Evolutionary conservation across 1,140 invertebrate genomes (phyloP).

Genomic region (Pantala flavescens): DNA sequence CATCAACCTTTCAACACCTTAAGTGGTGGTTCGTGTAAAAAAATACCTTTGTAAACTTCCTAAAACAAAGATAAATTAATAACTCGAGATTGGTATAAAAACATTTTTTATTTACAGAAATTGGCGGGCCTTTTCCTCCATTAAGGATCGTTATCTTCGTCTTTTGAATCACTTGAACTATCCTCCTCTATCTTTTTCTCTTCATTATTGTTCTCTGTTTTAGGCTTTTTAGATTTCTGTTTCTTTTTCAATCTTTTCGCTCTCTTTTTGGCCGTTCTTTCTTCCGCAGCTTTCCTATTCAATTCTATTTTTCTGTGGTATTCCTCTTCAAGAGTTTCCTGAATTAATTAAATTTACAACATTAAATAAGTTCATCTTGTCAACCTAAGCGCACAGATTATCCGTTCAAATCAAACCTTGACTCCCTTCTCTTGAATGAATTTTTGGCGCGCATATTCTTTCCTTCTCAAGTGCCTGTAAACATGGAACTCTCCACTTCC

Average conservation of each 20-base stretch:
- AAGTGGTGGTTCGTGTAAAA: no score
- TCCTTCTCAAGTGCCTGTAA: slow-evolving; percentile 83
- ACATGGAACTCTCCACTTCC: slow-evolving; percentile 98
- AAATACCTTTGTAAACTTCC: no score
- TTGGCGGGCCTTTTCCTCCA: slow-evolving; percentile 12
- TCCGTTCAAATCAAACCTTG: slow-evolving; percentile 46
- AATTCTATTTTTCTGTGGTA: slow-evolving; percentile 73
- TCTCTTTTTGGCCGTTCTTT: slow-evolving; percentile 73
- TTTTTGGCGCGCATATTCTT: slow-evolving; percentile 92
- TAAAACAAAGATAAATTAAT: no score
- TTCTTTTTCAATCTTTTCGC: slow-evolving; percentile 73
- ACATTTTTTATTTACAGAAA: not conserved
- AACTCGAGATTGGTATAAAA: no score
- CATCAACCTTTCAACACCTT: no score
- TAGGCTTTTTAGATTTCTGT: slow-evolving; percentile 41
- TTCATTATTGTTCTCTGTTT: slow-evolving; percentile 30
- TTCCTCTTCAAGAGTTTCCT: slow-evolving; percentile 71
- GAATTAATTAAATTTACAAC: not conserved
- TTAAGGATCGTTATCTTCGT: slow-evolving; percentile 12
- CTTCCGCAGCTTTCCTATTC: slow-evolving; percentile 63
- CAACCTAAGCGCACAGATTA: no score
- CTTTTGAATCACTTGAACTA: not conserved
- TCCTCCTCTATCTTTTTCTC: slow-evolving; percentile 17
- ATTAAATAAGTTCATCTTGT: no score
- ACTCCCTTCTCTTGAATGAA: slow-evolving; percentile 78